These are phyloP conservation scores for Galleria mellonella DNA, from an alignment of 1,140 invertebrate genomes.

Conservation along the genomic window DNA sequence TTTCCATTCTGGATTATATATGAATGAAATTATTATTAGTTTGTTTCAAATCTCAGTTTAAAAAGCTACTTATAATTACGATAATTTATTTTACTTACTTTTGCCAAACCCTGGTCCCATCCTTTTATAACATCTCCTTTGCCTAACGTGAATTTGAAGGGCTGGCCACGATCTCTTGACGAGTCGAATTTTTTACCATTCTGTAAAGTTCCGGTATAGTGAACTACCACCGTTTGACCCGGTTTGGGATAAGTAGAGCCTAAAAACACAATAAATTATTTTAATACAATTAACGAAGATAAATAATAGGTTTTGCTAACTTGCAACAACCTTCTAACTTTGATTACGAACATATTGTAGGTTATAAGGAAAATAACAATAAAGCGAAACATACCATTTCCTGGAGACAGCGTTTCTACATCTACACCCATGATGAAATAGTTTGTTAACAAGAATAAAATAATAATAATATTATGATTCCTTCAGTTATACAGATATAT, in stretches of 20 bases:
- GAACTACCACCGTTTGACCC: slow-evolving; percentile 94
- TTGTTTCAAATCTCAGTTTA: too few species aligned
- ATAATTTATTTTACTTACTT: slow-evolving; percentile 71
- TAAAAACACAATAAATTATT: slow-evolving; percentile 60
- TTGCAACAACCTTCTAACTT: too few species aligned
- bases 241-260: slow-evolving; percentile 92
- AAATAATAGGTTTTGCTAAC: background rate
- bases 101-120: slow-evolving; percentile 95
- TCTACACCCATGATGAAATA: slow-evolving; percentile 81
- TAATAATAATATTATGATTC: too few species aligned
- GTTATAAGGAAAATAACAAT: background rate
- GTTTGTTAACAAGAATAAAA: background rate
- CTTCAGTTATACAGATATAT: background rate
- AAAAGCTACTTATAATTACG: too few species aligned
- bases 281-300: background rate
- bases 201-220: slow-evolving; percentile 92
- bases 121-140: slow-evolving; percentile 96
- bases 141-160: slow-evolving; percentile 95
- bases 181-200: slow-evolving; percentile 95
- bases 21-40: too few species aligned
- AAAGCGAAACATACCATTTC: slow-evolving; percentile 79
- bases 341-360: background rate
- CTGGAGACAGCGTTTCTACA: slow-evolving; percentile 81
- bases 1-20: too few species aligned
- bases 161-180: slow-evolving; percentile 91